A percentile compares a stretch with the other conserved stretches of the same genome.
Evolutionary conservation across 2,888 invertebrate species (phyloP).

Genomic region (Tipula unca): DNA sequence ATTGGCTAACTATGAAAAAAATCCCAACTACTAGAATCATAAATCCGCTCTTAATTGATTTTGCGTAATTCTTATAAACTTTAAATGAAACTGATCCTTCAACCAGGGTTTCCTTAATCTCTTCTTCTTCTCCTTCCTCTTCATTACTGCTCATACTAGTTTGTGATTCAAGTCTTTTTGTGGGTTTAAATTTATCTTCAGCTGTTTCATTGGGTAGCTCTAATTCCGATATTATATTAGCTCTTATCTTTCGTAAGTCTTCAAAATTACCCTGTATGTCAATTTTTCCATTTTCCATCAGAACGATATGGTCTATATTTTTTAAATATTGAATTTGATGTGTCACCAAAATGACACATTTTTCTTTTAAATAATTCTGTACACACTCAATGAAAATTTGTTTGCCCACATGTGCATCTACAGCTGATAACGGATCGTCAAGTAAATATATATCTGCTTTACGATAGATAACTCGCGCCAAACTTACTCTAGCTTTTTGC

Average conservation of each 20-base stretch:
- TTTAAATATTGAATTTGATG: conserved; percentile 57
- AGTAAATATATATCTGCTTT: conserved; percentile 66
- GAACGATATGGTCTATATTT: conserved; percentile 46
- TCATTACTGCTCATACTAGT: background rate
- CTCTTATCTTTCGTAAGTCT: conserved; percentile 37
- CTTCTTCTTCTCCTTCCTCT: conserved; percentile 48
- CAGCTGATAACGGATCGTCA: conserved; percentile 71
- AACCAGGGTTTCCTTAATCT: conserved; percentile 49
- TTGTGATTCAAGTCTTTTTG: conserved; percentile 31
- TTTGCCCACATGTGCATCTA: conserved; percentile 67
- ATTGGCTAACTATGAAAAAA: conserved; percentile 51
- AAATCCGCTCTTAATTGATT: conserved; percentile 47
- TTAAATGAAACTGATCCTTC: conserved; percentile 55
- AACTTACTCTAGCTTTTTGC: conserved; percentile 65
- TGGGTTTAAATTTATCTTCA: background rate
- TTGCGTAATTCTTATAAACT: conserved; percentile 50
- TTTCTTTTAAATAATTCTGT: conserved; percentile 48
- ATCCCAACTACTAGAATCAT: conserved; percentile 44
- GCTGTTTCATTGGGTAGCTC: conserved; percentile 31
- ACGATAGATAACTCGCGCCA: conserved; percentile 65
- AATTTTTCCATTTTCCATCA: conserved; percentile 45
- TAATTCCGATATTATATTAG: conserved; percentile 44
- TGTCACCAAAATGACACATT: conserved; percentile 63
- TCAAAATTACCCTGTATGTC: conserved; percentile 38
- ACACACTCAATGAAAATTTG: conserved; percentile 69